Percentiles rank a stretch among this genome's conserved stretches.
Conservation (phyloP, 2,888 invertebrate species). For the Syritta pipiens region DNA sequence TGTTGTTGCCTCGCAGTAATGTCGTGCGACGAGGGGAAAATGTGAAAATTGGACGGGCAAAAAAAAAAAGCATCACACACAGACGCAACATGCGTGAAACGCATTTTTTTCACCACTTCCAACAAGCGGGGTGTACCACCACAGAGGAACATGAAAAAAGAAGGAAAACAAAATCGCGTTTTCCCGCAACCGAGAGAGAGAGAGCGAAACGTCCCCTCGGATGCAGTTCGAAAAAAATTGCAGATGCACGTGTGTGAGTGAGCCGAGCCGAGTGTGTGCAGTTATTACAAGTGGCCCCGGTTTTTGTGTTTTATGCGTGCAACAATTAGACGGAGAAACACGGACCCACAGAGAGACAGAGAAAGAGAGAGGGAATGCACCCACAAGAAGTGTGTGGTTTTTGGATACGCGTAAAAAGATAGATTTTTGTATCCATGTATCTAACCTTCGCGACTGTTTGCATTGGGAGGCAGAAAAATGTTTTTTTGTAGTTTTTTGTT, state of each 20-base stretch:
- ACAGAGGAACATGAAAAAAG: too few species aligned
- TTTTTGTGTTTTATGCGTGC: conserved; percentile 49
- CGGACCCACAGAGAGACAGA: conserved; percentile 12
- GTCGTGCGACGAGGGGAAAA: too few species aligned
- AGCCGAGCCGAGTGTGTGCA: conserved; percentile 39
- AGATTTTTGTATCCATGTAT: conserved; percentile 51
- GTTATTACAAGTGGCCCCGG: conserved; percentile 66
- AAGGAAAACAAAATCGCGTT: conserved; percentile 19
- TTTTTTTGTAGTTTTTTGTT: conserved; percentile 5
- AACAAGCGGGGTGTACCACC: too few species aligned
- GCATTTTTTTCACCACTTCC: conserved; percentile 62
- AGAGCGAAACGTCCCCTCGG: conserved; percentile 15
- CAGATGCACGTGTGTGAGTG: conserved; percentile 47
- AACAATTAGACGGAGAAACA: conserved; percentile 47
- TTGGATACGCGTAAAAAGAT: conserved; percentile 51
- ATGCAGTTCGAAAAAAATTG: conserved; percentile 67
- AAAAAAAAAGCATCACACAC: conserved; percentile 54
- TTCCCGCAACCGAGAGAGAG: conserved; percentile 20
- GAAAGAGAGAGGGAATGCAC: conserved; percentile 53
- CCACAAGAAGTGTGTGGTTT: conserved; percentile 49
- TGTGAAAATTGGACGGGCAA: conserved; percentile 65
- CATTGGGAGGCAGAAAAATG: conserved; percentile 42
- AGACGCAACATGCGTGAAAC: conserved; percentile 53
- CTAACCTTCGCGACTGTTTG: conserved; percentile 67
- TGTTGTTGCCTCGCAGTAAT: conserved; percentile 51